phyloP scores from a whole-genome alignment of 23 tunicate species.

The Aplidium turbinatum region DNA sequence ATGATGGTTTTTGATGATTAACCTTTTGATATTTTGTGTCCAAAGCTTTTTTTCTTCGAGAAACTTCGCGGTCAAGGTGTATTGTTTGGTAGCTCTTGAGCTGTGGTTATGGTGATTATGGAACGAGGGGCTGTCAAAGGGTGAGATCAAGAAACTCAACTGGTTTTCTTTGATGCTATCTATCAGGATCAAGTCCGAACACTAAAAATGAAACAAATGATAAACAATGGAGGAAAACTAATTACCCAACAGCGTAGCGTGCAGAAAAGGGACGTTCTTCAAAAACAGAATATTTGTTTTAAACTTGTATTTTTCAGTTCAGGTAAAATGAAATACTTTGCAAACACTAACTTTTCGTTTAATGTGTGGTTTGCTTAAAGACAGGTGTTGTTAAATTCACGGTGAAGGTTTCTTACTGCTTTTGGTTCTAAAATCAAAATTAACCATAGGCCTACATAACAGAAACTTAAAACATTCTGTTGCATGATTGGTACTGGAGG shows the following conservation, averaged over 20 bases:
- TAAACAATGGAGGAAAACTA: too few species aligned
- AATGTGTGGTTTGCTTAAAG: too few species aligned
- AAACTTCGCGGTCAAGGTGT: constrained; percentile 34
- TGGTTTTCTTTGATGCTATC: constrained; percentile 66
- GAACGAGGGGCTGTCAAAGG: constrained; percentile 15
- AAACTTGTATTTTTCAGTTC: background rate
- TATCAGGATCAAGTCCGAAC: constrained; percentile 57
- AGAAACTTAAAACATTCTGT: too few species aligned
- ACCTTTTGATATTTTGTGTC: constrained; percentile 74
- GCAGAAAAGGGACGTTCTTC: too few species aligned
- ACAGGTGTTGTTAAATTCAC: too few species aligned
- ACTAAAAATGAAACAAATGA: constrained; percentile 43
- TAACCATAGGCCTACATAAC: too few species aligned
- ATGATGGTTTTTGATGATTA: constrained; percentile 61
- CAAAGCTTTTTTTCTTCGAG: constrained; percentile 59
- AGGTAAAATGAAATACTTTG: background rate
- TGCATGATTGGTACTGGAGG: too few species aligned
- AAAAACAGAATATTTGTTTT: background rate
- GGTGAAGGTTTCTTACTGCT: too few species aligned
- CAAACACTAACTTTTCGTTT: too few species aligned
- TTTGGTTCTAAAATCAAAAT: too few species aligned
- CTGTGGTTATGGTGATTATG: constrained; percentile 20
- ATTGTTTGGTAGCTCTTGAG: constrained; percentile 14
- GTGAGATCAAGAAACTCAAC: constrained; percentile 58
- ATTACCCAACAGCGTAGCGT: too few species aligned